Evolutionary conservation across 1,140 invertebrate genomes (phyloP).

Genomic region (Brachionus angularis): DNA sequence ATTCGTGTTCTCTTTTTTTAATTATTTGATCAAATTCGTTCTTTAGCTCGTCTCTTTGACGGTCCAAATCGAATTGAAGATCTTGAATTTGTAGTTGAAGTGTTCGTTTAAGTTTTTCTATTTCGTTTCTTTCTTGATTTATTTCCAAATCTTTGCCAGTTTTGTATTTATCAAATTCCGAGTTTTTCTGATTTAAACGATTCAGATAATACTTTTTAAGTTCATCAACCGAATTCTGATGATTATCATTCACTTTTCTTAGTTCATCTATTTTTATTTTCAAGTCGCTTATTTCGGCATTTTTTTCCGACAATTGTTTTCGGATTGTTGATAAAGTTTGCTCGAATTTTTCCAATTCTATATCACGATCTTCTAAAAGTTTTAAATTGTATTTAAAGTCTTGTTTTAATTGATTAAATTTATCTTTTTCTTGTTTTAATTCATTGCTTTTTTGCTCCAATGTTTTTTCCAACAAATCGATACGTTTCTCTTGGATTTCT

Average conservation of each 20-base stretch:
- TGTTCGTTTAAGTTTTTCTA: slow-evolving; percentile 52
- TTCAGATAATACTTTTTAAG: slow-evolving; percentile 54
- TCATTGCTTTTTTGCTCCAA: slow-evolving; percentile 50
- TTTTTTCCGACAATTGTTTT: slow-evolving; percentile 50
- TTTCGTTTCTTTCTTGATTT: slow-evolving; percentile 50
- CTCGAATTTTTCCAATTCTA: slow-evolving; percentile 55
- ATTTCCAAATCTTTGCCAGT: slow-evolving; percentile 52
- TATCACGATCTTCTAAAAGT: slow-evolving; percentile 53
- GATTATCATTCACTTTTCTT: slow-evolving; percentile 47
- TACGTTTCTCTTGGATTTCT: slow-evolving; percentile 51
- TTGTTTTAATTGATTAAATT: slow-evolving; percentile 53
- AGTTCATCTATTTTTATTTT: slow-evolving; percentile 54
- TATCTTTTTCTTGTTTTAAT: slow-evolving; percentile 48
- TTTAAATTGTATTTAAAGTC: slow-evolving; percentile 57
- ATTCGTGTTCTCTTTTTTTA: slow-evolving; percentile 55
- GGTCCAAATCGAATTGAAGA: slow-evolving; percentile 53
- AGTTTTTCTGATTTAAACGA: slow-evolving; percentile 54
- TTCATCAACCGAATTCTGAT: slow-evolving; percentile 50
- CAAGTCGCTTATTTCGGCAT: slow-evolving; percentile 54
- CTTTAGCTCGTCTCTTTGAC: slow-evolving; percentile 49
- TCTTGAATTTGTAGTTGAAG: slow-evolving; percentile 52
- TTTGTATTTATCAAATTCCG: slow-evolving; percentile 54
- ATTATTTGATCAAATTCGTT: slow-evolving; percentile 54
- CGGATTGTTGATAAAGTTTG: slow-evolving; percentile 49
- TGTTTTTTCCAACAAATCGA: slow-evolving; percentile 49